Percentiles rank a stretch among this genome's conserved stretches.
phyloP scores from a whole-genome alignment of 2,113 vertebrate genomes.

The Gymnocephalus cernua region DNA sequence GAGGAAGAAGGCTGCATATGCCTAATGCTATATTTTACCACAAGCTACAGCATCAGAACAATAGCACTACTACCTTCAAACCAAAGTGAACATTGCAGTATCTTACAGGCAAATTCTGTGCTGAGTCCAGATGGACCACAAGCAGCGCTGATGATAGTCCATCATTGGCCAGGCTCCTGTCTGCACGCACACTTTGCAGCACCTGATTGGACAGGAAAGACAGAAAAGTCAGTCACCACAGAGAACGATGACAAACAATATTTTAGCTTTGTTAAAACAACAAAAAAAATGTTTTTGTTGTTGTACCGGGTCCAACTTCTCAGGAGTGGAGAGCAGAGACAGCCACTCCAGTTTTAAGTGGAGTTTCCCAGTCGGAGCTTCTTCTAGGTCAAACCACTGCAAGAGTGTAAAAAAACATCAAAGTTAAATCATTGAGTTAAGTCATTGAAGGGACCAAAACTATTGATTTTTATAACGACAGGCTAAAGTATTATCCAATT shows the following conservation, averaged over 20 bases:
- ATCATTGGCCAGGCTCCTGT: constrained; percentile 90
- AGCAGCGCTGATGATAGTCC: constrained; percentile 95
- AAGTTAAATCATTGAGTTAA: not conserved
- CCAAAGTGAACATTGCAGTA: not conserved
- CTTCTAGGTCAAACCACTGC: constrained; percentile 97
- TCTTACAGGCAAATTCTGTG: constrained; percentile 96
- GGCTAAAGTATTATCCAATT: not conserved
- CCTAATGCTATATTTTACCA: not conserved
- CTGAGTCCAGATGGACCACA: constrained; percentile 94
- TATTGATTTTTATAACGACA: not conserved
- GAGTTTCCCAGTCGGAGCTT: constrained; percentile 92
- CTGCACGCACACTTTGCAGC: constrained; percentile 89
- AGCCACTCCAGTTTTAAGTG: constrained; percentile 98
- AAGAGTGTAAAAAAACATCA: not conserved
- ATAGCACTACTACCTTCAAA: not conserved
- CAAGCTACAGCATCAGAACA: not conserved
- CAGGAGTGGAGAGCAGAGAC: constrained; percentile 87
- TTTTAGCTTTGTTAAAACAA: not conserved
- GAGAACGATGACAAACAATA: not conserved
- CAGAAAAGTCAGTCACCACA: not conserved
- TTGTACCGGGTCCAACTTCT: constrained; percentile 91
- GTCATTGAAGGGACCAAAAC: not conserved
- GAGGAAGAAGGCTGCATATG: constrained; percentile 25
- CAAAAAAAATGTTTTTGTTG: not conserved
- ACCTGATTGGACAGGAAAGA: constrained; percentile 81